Conservation (phyloP, 2,797 vertebrate species). For the Sylvia borin region DNA sequence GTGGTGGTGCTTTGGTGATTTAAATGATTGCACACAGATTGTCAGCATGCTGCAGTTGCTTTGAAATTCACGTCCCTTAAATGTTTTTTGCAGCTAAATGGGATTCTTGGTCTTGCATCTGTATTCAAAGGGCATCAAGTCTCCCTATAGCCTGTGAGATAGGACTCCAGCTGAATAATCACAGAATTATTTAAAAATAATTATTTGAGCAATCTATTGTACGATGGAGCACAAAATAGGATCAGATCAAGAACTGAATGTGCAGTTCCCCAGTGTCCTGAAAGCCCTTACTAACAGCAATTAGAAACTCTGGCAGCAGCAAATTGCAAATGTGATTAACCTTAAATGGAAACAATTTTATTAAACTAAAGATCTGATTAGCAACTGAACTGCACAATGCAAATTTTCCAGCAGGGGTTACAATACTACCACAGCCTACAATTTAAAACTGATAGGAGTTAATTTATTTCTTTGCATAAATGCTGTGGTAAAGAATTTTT, state of each 20-base stretch:
- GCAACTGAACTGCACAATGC: neutral
- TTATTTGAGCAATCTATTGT: neutral
- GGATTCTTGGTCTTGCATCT: neutral
- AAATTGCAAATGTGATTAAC: constrained; percentile 39
- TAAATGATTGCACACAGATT: neutral
- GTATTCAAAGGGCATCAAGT: neutral
- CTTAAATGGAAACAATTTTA: constrained; percentile 29
- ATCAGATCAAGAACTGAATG: neutral
- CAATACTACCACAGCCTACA: neutral
- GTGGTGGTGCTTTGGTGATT: neutral
- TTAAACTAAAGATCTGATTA: constrained; percentile 39
- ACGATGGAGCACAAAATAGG: neutral
- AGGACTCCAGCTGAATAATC: neutral
- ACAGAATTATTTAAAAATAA: neutral
- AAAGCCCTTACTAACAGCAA: neutral
- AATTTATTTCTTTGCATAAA: neutral
- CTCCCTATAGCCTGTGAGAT: neutral
- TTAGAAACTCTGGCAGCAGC: neutral
- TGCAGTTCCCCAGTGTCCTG: neutral
- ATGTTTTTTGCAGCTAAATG: neutral
- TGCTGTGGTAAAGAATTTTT: neutral
- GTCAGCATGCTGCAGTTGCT: neutral
- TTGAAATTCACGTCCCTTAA: neutral
- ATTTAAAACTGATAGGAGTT: neutral
- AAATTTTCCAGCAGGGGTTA: neutral